Evolutionary conservation across 1,140 invertebrate species (phyloP).

Genomic region (Luehdorfia chinensis): DNA sequence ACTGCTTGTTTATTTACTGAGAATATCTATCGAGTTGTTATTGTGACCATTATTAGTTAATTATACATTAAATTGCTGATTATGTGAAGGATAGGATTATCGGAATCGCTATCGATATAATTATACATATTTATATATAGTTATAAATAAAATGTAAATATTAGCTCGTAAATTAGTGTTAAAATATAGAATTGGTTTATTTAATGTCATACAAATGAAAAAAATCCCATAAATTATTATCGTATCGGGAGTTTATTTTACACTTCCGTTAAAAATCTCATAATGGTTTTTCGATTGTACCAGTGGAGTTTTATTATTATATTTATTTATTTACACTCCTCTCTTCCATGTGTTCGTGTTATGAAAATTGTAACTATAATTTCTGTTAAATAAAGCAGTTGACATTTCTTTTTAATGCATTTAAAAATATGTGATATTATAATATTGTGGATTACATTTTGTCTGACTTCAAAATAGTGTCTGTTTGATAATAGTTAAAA

Average conservation of each 20-base stretch:
- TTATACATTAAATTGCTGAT: constrained; percentile 73
- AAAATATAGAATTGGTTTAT: constrained; percentile 76
- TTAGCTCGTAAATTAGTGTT: constrained; percentile 74
- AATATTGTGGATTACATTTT: constrained; percentile 72
- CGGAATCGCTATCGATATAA: constrained; percentile 70
- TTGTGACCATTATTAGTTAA: constrained; percentile 76
- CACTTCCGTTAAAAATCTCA: constrained; percentile 75
- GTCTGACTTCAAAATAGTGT: constrained; percentile 73
- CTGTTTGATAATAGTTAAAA: constrained; percentile 60
- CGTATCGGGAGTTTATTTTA: constrained; percentile 68
- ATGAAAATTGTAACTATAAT: constrained; percentile 33
- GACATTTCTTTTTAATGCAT: constrained; percentile 67
- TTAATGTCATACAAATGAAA: constrained; percentile 72
- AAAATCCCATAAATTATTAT: constrained; percentile 76
- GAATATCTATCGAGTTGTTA: constrained; percentile 75
- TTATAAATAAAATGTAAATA: constrained; percentile 77
- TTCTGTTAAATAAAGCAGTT: constrained; percentile 47
- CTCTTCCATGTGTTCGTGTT: constrained; percentile 37
- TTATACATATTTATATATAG: constrained; percentile 77
- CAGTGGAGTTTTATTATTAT: constrained; percentile 67
- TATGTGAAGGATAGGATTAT: constrained; percentile 70
- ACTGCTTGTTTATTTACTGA: constrained; percentile 75
- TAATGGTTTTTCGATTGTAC: constrained; percentile 75
- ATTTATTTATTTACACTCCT: constrained; percentile 69
- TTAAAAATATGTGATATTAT: constrained; percentile 77